These are phyloP conservation scores for Pseudomyrmex pallidus DNA, from an alignment of 1,140 invertebrate genomes.

Conservation along the genomic window DNA sequence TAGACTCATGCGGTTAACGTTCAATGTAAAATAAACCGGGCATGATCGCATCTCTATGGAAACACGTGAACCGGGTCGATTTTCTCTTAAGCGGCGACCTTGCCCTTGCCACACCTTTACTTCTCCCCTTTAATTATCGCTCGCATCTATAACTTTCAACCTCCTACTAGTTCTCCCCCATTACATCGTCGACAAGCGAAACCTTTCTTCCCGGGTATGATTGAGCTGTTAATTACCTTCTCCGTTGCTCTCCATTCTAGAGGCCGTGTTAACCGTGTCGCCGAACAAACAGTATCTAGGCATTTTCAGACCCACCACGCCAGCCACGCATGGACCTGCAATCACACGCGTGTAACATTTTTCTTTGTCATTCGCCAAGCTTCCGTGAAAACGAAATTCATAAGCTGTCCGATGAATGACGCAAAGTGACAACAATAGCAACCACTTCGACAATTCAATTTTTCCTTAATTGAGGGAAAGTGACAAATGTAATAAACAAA, in stretches of 20 bases:
- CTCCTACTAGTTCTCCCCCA: neutral
- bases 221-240: constrained; percentile 85
- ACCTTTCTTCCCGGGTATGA: constrained; percentile 23
- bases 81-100: constrained; percentile 42
- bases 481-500: too few relatives aligned
- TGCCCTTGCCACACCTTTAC: constrained; percentile 27
- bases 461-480: too few relatives aligned
- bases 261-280: constrained; percentile 97
- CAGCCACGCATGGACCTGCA: constrained; percentile 95
- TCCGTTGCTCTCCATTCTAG: constrained; percentile 97
- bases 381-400: neutral
- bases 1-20: neutral
- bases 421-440: too few relatives aligned
- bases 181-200: constrained; percentile 8
- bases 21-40: constrained; percentile 1
- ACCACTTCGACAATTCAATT: too few relatives aligned
- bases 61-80: constrained; percentile 32
- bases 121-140: constrained; percentile 41
- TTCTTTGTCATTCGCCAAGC: neutral
- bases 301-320: constrained; percentile 97
- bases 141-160: constrained; percentile 26
- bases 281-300: constrained; percentile 96
- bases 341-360: constrained; percentile 55
- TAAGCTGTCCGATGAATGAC: too few relatives aligned
- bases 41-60: constrained; percentile 18